Evolutionary conservation across 2,888 invertebrate genomes (phyloP), one percentile per base, ranked within the genome.

Genomic region (Micoletzkya japonica): DNA sequence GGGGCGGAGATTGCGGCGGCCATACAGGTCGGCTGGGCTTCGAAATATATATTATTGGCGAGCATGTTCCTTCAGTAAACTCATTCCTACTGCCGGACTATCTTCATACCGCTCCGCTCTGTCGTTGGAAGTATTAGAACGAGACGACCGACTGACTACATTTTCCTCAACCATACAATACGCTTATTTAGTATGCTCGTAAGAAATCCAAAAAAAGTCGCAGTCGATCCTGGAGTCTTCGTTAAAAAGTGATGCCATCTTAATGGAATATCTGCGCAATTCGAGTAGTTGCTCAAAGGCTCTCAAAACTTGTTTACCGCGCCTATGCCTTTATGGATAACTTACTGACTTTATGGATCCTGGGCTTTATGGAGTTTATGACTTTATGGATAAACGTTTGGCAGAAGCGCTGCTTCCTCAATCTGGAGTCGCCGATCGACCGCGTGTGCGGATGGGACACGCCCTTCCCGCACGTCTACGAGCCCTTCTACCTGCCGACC

Each of bases 381-480:
- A 39, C 3, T 2, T 52, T 2, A 26, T 54, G 10, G n/a, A 10
- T 59, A 14, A 73, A 49, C 71, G 63, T 69, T 57, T 81, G 82
- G 28, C 89, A 95, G 92, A 91, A 92, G 85, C 91, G 92, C 81
- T 98, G 97, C 86, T 99, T 99, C 88, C 89, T 98, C 54, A 90
- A 93, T 86, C 89, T 99, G 79, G 95, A 97, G 87, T 94, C 96
- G 0, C 97, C 98, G 0, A 89, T 97, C 20, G 88, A 90, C 57
- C 90, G 97, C 76, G 93, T 94, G 60, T 90, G 94, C 32, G 95
- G 98, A 17, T 95, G 94, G 90, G 98, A 99, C 89, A 93, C 95
- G 2, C 97, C 98, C 17, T 98, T 98, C 88, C 94, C 98, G 4
- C 94, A 94, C 87, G 90, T 95, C 60, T 95, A 91, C 87, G 98